phyloP scores from a whole-genome alignment of 1,140 invertebrate species.

The Cephus cinctus region DNA sequence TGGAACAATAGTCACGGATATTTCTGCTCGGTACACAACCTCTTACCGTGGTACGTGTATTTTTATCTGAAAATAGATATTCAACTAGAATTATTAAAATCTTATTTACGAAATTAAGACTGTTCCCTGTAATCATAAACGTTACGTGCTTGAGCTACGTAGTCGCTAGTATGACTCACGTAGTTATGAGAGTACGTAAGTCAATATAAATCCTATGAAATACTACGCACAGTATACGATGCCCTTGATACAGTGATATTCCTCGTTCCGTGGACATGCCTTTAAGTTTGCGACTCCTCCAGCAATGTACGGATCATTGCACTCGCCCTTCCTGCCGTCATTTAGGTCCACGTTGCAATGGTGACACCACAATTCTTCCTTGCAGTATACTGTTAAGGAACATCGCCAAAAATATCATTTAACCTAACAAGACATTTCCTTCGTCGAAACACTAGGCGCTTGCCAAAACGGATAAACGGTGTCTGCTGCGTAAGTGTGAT shows the following conservation, averaged over 20 bases:
- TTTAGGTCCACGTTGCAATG: slow-evolving; percentile 37
- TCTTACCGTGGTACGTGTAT: slow-evolving; percentile 39
- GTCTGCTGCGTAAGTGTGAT: no score
- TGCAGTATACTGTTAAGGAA: neutral
- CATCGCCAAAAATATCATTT: no score
- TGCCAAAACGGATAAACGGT: neutral
- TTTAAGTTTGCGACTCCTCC: slow-evolving; percentile 23
- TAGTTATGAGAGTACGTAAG: no score
- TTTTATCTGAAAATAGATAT: slow-evolving; percentile 32
- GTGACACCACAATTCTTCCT: slow-evolving; percentile 26
- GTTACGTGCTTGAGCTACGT: neutral
- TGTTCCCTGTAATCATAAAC: no score
- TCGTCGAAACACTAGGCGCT: neutral
- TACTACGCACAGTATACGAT: slow-evolving; percentile 40
- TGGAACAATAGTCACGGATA: slow-evolving; percentile 32
- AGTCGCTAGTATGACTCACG: neutral
- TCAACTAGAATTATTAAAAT: no score
- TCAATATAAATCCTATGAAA: no score
- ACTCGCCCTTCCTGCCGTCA: slow-evolving; percentile 27
- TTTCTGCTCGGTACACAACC: slow-evolving; percentile 36
- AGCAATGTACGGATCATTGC: slow-evolving; percentile 42
- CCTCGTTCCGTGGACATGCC: slow-evolving; percentile 31
- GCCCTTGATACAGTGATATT: slow-evolving; percentile 39
- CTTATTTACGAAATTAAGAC: no score
- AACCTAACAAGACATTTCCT: neutral